Conservation (phyloP, 1,140 invertebrate genomes). For the Dendrolimus kikuchii region DNA sequence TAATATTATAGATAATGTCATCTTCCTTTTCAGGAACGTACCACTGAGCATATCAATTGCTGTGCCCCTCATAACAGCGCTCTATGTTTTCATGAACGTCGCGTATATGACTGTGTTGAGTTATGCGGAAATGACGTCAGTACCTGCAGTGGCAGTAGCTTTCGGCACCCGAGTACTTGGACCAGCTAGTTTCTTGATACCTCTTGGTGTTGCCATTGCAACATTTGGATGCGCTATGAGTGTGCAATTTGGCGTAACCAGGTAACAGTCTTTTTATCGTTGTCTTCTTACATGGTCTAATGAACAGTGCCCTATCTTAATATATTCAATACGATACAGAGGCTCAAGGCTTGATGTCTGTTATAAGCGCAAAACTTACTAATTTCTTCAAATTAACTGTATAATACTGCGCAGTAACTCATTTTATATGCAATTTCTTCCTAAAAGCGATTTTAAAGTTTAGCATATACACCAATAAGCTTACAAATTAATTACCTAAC, state of each 20-base stretch:
- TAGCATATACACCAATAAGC: background rate
- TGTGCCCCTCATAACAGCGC: slow-evolving; percentile 87
- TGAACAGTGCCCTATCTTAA: too few species aligned
- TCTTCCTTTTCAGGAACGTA: slow-evolving; percentile 75
- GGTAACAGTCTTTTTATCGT: slow-evolving; percentile 45
- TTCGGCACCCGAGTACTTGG: slow-evolving; percentile 79
- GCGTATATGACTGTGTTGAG: slow-evolving; percentile 93
- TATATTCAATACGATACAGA: too few species aligned
- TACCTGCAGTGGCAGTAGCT: slow-evolving; percentile 89
- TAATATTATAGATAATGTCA: slow-evolving; percentile 1
- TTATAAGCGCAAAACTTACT: too few species aligned
- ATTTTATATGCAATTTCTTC: background rate
- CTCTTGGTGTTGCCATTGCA: slow-evolving; percentile 81
- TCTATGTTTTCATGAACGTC: slow-evolving; percentile 94
- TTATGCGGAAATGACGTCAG: slow-evolving; percentile 83
- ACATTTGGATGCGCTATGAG: slow-evolving; percentile 85
- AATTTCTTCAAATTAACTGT: too few species aligned
- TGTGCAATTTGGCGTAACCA: slow-evolving; percentile 82
- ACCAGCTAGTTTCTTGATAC: slow-evolving; percentile 76
- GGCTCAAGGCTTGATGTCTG: too few species aligned
- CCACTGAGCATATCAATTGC: slow-evolving; percentile 92
- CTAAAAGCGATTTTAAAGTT: background rate
- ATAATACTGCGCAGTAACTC: too few species aligned
- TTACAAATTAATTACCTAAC: background rate
- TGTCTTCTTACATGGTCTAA: background rate